phyloP scores from a whole-genome alignment of 2,113 vertebrate species.

The Drymodes brunneopygia region DNA sequence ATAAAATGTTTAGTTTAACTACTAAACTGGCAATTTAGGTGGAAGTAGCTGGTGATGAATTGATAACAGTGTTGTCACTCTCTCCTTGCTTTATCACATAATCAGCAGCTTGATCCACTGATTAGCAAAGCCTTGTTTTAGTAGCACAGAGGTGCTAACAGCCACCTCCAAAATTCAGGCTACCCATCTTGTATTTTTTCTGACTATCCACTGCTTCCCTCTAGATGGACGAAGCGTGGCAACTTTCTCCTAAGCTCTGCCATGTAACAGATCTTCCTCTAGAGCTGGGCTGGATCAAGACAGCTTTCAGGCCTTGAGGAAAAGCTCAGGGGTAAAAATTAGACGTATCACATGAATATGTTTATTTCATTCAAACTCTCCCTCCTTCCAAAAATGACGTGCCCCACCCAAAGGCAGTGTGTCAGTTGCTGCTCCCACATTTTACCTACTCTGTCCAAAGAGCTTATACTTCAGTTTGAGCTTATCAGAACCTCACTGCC shows the following conservation, averaged over 20 bases:
- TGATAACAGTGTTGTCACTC: background rate
- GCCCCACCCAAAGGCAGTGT: background rate
- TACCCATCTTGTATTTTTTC: background rate
- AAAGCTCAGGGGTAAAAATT: background rate
- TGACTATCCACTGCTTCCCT: background rate
- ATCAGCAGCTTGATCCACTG: background rate
- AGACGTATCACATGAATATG: background rate
- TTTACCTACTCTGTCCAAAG: background rate
- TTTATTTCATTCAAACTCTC: background rate
- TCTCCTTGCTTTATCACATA: background rate
- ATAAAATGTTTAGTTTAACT: constrained; percentile 23
- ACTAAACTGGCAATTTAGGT: background rate
- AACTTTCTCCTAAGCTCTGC: background rate
- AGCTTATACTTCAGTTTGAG: background rate
- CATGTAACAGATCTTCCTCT: background rate
- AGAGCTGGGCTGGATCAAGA: background rate
- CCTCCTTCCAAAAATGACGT: background rate
- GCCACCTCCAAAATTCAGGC: background rate
- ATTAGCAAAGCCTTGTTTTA: background rate
- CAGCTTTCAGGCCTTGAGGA: background rate
- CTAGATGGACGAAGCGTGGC: background rate
- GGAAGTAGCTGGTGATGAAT: constrained; percentile 14
- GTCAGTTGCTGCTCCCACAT: background rate
- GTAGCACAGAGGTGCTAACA: background rate
- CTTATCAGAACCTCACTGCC: background rate